Evolutionary conservation across 2,113 vertebrate genomes (phyloP), one percentile per base, ranked within the genome.

Genomic region (Synchiropus splendidus): DNA sequence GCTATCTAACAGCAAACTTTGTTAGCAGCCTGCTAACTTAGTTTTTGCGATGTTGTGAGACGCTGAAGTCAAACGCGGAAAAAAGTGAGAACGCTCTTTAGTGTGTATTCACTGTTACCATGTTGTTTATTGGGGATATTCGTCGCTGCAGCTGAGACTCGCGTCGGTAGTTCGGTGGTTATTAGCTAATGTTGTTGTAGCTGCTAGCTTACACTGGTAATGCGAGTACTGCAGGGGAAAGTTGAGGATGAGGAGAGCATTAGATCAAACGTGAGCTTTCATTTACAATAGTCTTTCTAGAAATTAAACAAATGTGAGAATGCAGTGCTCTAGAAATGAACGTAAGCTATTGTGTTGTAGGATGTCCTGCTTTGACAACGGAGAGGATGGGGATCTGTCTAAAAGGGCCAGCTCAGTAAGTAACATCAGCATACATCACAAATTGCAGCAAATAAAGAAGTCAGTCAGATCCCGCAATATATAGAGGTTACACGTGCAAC

Each of bases 1-100:
- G 42, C 18, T n/a, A n/a, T 13, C 2, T 47, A 4, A 27, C n/a
- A 46, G 35, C 60, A 76, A 80, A 80, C 57, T 78, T 77, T 80
- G 61, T 70, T 72, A 69, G 71, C 73, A 45, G 2, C 15, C 0
- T 21, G 75, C 64, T 73, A 71, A 74, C 68, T 58, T 54, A 41
- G 12, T 4, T 41, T 10, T 27, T 27, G 21, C 21, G 21, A 27
- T 27, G 21, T 8, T 27, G 21, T 27, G 21, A 27, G 21, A 27
- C 21, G 21, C 21, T 27, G 4, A 27, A 27, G 4, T 27, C 8
- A 27, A 27, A 27, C 21, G n/a, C 21, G 21, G 21, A 8, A 8
- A 27, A 27, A 27, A 27, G 8, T 5, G 21, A 27, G 4, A 8
- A 27, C 21, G 8, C 8, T 27, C 8, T 27, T 27, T n/a, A n/a